Evolutionary conservation across 2,797 vertebrate species (phyloP).

Genomic region (Micrastur ruficollis): DNA sequence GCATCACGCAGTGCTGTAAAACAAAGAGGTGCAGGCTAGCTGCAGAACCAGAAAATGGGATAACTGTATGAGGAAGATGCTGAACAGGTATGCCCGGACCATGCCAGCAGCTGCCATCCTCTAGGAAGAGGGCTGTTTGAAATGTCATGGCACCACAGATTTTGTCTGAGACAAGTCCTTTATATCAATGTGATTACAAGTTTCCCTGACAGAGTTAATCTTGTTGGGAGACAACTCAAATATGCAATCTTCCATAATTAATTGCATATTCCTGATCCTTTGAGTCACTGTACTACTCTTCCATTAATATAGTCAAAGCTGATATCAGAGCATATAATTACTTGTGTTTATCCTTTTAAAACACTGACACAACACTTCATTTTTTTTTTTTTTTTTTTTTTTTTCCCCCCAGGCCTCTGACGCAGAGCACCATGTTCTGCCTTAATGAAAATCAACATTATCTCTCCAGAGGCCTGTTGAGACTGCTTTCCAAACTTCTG

Average conservation of each 20-base stretch:
- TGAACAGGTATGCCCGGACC: not conserved
- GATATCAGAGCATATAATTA: not conserved
- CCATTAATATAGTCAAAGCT: not conserved
- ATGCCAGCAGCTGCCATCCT: not conserved
- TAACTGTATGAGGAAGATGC: not conserved
- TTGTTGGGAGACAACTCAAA: not conserved
- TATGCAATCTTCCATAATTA: not conserved
- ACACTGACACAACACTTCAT: not conserved
- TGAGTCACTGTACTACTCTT: not conserved
- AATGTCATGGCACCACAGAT: too few relatives aligned
- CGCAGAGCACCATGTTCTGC: not conserved
- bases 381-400: not conserved
- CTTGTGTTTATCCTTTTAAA: not conserved
- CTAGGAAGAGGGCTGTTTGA: not conserved
- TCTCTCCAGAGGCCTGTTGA: not conserved
- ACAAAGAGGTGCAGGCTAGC: not conserved
- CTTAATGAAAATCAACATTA: not conserved
- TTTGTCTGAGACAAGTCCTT: too few relatives aligned
- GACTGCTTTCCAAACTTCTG: not conserved
- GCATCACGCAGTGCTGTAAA: not conserved
- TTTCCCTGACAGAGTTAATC: not conserved
- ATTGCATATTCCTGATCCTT: not conserved
- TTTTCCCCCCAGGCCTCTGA: not conserved
- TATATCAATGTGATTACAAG: not conserved
- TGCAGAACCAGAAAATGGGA: not conserved